Conservation (phyloP, 2,113 vertebrate genomes). For the Piprites chloris region DNA sequence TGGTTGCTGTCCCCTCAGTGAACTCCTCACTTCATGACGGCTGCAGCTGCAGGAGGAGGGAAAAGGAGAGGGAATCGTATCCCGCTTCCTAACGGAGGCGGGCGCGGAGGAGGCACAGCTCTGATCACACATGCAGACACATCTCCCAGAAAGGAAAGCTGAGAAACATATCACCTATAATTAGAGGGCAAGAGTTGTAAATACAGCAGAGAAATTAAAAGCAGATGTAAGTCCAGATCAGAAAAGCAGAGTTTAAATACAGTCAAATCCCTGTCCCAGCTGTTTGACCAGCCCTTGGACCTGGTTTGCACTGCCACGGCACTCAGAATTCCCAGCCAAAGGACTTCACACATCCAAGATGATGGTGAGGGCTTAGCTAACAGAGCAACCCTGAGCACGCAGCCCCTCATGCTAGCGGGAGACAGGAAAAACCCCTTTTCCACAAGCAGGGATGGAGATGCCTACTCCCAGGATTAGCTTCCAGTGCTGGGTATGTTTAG, state of each 20-base stretch:
- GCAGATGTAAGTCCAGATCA: background rate
- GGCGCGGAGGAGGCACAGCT: background rate
- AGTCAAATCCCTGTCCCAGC: fast-evolving
- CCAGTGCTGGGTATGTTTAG: background rate
- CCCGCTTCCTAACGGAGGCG: background rate
- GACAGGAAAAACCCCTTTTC: background rate
- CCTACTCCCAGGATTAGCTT: background rate
- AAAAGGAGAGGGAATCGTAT: background rate
- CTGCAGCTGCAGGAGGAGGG: background rate
- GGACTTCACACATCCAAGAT: background rate
- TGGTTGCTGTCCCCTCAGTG: background rate
- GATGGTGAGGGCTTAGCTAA: background rate
- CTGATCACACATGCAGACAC: background rate
- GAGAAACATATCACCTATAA: background rate
- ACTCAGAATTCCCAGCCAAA: background rate
- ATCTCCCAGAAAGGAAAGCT: background rate
- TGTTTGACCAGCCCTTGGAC: background rate
- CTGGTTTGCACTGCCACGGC: background rate
- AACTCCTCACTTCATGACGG: background rate
- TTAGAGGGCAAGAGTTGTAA: background rate
- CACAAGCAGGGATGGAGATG: background rate
- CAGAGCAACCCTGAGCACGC: fast-evolving
- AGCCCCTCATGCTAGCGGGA: fast-evolving
- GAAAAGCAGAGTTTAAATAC: background rate
- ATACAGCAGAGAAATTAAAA: background rate